phyloP scores from a whole-genome alignment of 1,140 invertebrate genomes.

The Gryon sp. region DNA sequence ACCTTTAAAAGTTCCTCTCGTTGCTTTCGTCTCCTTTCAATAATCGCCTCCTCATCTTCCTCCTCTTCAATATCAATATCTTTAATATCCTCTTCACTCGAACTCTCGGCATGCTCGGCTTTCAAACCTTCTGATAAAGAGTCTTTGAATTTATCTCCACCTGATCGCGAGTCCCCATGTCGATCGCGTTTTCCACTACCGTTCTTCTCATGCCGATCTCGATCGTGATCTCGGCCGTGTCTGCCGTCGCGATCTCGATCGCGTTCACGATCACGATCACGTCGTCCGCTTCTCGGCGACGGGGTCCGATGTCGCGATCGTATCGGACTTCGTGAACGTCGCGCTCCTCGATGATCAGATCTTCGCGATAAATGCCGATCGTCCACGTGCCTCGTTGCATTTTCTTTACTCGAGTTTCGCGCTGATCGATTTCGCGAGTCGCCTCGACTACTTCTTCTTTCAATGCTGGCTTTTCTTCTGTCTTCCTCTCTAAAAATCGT shows the following conservation, averaged over 20 bases:
- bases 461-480: slow-evolving; percentile 69
- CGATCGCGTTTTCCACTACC: slow-evolving; percentile 75
- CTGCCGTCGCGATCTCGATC: slow-evolving; percentile 65
- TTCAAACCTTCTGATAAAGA: slow-evolving; percentile 91
- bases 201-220: slow-evolving; percentile 65
- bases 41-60: slow-evolving; percentile 96
- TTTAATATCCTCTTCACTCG: slow-evolving; percentile 84
- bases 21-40: slow-evolving; percentile 92
- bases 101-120: slow-evolving; percentile 81
- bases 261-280: slow-evolving; percentile 64
- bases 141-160: slow-evolving; percentile 86
- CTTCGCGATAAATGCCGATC: slow-evolving; percentile 53
- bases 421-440: slow-evolving; percentile 46
- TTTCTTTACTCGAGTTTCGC: slow-evolving; percentile 57
- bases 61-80: slow-evolving; percentile 92
- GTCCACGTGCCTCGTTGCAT: slow-evolving; percentile 62
- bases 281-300: slow-evolving; percentile 48
- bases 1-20: slow-evolving; percentile 93
- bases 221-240: slow-evolving; percentile 70
- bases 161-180: slow-evolving; percentile 23
- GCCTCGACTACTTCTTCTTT: slow-evolving; percentile 60
- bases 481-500: slow-evolving; percentile 72
- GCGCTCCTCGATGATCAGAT: slow-evolving; percentile 23
- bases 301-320: slow-evolving; percentile 33
- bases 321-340: slow-evolving; percentile 42